Evolutionary conservation across 1,140 invertebrate species (phyloP), one percentile per base, ranked within the genome.

Genomic region (Elysia chlorotica): DNA sequence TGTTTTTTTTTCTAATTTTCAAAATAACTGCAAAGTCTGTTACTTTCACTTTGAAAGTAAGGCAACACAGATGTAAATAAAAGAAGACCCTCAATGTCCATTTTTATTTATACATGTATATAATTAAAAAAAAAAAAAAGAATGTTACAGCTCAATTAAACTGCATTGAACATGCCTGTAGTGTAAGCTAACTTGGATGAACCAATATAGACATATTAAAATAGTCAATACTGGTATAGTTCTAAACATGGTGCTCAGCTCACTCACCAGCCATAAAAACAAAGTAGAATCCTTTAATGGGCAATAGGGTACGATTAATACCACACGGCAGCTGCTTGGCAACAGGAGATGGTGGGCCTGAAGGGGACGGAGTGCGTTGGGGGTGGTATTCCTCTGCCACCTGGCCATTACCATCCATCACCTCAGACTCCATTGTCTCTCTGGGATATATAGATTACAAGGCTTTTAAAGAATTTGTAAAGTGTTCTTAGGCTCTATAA

Each of bases 231-330:
- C 19, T 31, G 0, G 19, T 0, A 56, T 37, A 14, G 19, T 31
- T 53, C 25, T 5, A 31, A 59, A 66, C 21, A 14, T 54, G 14
- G n/a, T 23, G 19, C 28, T 23, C n/a, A 6, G 19, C 10, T 21
- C n/a, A 23, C 17, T 41, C n/a, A 31, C 3, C 95, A 82, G 93
- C 94, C 91, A 95, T 94, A 77, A 92, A 95, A 23, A 95, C 88
- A 85, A 96, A 96, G 86, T 93, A 96, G 88, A 95, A 94, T 1
- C 91, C 92, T 85, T 96, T 96, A 82, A 96, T 92, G 53, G 94
- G 94, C 78, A 95, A 81, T 48, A 96, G 87, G 48, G 92, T 90
- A 82, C 90, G 92, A 83, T 96, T 92, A 36, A 95, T 85, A 75
- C 14, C 25, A 41, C 21, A 66, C 14, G 21, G n/a, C 10, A 33